Evolutionary conservation across 2,797 vertebrate genomes (phyloP), one percentile per base, ranked within the genome.

Genomic region (Enteromius fasciolatus): DNA sequence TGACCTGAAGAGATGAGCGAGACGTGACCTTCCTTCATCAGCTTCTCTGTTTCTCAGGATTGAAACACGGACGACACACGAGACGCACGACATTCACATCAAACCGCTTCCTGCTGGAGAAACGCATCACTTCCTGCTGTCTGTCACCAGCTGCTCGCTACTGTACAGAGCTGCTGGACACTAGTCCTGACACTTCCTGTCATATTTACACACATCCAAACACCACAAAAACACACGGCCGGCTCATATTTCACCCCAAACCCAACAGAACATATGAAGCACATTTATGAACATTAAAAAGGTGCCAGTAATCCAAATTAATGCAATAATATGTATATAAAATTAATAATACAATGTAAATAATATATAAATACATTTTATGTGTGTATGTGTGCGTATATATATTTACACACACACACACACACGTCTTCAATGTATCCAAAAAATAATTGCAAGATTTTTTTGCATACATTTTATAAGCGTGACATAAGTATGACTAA

Each of bases 11-110:
- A 18, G 17, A 33, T 31, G 57, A 5, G 23, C 25, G 57, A 25
- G 2, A 18, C n/a, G 20, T n/a, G 17, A 33, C 15, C 3, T 41
- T 59, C 23, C 11, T 23, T 7, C 25, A 7, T 63, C 54, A 59
- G 64, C 64, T 67, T n/a, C 59, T 63, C 25, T 12, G 31, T n/a
- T 77, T 77, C 76, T 66, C 63, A 78, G 76, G 48, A 36, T 7
- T 23, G 44, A 50, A 31, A 73, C 69, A 73, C 69, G 4, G 4
- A 72, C 17, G 11, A 74, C 72, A 74, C 48, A 54, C 48, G 11
- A 23, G 50, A 73, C 28, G 11, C 57, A 61, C 23, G 1, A 61
- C 69, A 20, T 11, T 50, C 69, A 52, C 46, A 50, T 46, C 44
- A 48, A 46, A 28, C 7, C 15, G 1, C 17, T 20, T 64, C 61